Evolutionary conservation across 2,113 vertebrate species (phyloP).

Genomic region (Anarhynchus alexandrinus): DNA sequence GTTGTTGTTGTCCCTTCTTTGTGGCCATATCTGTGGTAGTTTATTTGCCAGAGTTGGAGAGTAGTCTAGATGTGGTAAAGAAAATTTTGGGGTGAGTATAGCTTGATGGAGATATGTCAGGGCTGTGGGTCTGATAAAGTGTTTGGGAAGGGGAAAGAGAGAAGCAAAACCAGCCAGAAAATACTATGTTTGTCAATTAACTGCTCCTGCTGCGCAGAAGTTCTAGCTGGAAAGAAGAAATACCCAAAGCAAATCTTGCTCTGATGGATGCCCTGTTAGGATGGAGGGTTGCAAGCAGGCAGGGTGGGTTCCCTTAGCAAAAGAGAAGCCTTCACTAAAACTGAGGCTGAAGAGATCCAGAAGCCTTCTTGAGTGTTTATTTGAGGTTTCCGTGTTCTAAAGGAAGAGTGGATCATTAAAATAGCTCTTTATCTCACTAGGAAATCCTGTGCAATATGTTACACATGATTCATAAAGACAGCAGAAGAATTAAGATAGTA

Average conservation of each 20-base stretch:
- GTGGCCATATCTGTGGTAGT: neutral
- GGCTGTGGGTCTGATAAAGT: neutral
- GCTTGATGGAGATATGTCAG: neutral
- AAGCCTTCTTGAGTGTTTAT: neutral
- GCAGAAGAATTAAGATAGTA: neutral
- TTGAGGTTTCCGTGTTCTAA: neutral
- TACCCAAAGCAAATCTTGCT: neutral
- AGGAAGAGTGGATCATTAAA: neutral
- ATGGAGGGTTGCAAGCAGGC: neutral
- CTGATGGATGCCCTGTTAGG: neutral
- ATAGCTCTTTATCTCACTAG: neutral
- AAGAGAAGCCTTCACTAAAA: neutral
- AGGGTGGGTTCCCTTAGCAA: neutral
- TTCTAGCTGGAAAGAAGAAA: neutral
- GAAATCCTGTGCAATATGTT: neutral
- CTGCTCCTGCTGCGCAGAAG: neutral
- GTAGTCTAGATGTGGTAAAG: neutral
- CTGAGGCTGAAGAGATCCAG: neutral
- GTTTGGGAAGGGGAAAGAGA: neutral
- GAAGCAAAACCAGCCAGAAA: neutral
- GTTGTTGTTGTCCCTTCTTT: neutral
- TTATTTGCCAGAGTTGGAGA: neutral
- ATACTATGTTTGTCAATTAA: neutral
- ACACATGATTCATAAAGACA: neutral
- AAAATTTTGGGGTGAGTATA: neutral